These are phyloP conservation scores for Cyaniris semiargus DNA, from an alignment of 2,888 invertebrate species.

Conservation along the genomic window DNA sequence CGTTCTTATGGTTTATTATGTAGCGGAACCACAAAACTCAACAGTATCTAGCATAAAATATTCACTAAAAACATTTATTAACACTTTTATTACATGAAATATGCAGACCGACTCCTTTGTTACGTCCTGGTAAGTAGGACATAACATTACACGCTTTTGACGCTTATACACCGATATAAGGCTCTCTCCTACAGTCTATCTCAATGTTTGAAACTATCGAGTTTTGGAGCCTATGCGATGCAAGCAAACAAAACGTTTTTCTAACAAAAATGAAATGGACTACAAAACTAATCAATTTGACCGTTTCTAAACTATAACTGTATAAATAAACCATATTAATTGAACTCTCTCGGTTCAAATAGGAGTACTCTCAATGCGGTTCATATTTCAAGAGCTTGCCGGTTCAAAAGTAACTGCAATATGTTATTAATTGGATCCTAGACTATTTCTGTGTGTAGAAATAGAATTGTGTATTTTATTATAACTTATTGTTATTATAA, in stretches of 20 bases:
- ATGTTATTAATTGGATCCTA: constrained; percentile 24
- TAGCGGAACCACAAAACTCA: too few relatives aligned
- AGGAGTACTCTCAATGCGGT: neutral
- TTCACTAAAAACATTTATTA: too few relatives aligned
- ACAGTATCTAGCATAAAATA: too few relatives aligned
- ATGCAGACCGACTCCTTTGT: too few relatives aligned
- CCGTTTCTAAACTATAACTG: neutral
- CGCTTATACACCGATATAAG: too few relatives aligned
- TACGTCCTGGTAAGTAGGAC: too few relatives aligned
- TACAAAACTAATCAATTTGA: neutral
- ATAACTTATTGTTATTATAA: too few relatives aligned
- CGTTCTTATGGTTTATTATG: too few relatives aligned
- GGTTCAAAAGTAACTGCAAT: constrained; percentile 8
- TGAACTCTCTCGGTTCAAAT: neutral
- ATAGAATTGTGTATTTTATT: neutral
- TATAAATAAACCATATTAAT: neutral
- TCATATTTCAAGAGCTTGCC: neutral
- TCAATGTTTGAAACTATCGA: neutral
- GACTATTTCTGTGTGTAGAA: neutral
- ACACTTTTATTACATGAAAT: too few relatives aligned
- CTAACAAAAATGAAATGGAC: neutral
- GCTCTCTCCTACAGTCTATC: too few relatives aligned
- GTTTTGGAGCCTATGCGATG: neutral
- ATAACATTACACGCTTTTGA: too few relatives aligned
- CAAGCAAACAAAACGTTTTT: neutral